Conservation (phyloP, 2,113 vertebrate genomes). For the Girardinichthys multiradiatus region DNA sequence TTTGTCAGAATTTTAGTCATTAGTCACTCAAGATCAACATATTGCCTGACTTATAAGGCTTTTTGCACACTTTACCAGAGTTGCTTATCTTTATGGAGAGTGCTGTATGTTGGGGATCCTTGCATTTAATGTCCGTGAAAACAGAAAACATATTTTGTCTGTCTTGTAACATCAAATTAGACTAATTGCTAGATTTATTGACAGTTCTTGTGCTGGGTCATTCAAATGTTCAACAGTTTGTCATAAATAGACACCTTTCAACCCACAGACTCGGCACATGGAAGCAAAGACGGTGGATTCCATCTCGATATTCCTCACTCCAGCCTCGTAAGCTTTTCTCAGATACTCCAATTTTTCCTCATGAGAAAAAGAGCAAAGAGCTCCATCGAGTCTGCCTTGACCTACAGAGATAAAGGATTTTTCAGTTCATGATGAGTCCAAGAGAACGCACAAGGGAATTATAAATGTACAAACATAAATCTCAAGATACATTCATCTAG, state of each 20-base stretch:
- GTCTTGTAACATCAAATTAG: not conserved
- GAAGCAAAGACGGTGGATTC: slow-evolving; percentile 88
- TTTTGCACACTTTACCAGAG: too few species aligned
- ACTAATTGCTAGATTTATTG: not conserved
- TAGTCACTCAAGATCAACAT: not conserved
- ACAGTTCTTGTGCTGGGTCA: not conserved
- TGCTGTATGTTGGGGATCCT: not conserved
- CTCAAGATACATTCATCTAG: not conserved
- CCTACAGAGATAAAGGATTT: slow-evolving; percentile 66
- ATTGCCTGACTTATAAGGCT: not conserved
- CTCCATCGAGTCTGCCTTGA: slow-evolving; percentile 86
- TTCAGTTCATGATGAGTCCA: not conserved
- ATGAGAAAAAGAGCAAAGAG: slow-evolving; percentile 87
- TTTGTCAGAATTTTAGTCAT: too few species aligned
- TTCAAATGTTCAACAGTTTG: not conserved
- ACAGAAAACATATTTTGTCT: not conserved
- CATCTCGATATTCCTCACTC: slow-evolving; percentile 90
- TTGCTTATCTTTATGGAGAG: not conserved
- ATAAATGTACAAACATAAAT: not conserved
- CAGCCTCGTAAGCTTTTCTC: slow-evolving; percentile 80
- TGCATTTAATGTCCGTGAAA: not conserved
- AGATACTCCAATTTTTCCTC: slow-evolving; percentile 88
- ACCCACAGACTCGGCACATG: slow-evolving; percentile 86
- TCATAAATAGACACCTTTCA: slow-evolving; percentile 80
- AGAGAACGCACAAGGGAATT: not conserved